Base-by-base conservation (phyloP, 2,797 vertebrate species). In the Sebastiscus albofasciatus region DNA sequence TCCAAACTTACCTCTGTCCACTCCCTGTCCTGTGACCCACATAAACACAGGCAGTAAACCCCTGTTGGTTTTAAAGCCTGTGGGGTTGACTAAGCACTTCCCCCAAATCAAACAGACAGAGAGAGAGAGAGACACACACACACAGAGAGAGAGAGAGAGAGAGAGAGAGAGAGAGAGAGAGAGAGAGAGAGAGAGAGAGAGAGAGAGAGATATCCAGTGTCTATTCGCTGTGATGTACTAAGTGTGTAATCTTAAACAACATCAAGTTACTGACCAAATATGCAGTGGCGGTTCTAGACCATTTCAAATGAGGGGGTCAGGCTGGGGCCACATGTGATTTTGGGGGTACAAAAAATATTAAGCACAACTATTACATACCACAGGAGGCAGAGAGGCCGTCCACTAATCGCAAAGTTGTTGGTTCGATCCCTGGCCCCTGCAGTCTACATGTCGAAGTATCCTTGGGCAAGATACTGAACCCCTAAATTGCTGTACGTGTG, bases 81-180 rank as follows among this genome's bases (percentile, higher is more conserved):
- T 49, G 46, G 68, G 80, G 54, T 72, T 80, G 65, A 73, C 34
- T 49, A 71, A 85, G 89, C 80, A 75, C 91, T 72, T 83, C 90
- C 89, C 89, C 89, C 89, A 89, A 90, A 86, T 77, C 84, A 90
- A 90, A 90, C 69, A 93, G 58, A 86, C 2, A 80, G 69, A 68
- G 62, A 56, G 29, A 71, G 60, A 31, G 46, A 24, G 42, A 36
- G 1, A 12, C 10, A 4, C 34, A 36, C 11, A 36, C 34, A 36
- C 11, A 33, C 29, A 2, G 20, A 9, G 22, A 59, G 27, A 31
- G 60, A 59, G 31, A 34, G 46, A 69, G 49, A 52, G 18, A 26
- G 31, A 33, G 56, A 55, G 26, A 27, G 31, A 3, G 52, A 20
- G n/a, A 49, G 22, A 33, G 22, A 36, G 22, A 55, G 39, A 64